phyloP scores from a whole-genome alignment of 2,797 vertebrate genomes.

The Gobio occitaniae region DNA sequence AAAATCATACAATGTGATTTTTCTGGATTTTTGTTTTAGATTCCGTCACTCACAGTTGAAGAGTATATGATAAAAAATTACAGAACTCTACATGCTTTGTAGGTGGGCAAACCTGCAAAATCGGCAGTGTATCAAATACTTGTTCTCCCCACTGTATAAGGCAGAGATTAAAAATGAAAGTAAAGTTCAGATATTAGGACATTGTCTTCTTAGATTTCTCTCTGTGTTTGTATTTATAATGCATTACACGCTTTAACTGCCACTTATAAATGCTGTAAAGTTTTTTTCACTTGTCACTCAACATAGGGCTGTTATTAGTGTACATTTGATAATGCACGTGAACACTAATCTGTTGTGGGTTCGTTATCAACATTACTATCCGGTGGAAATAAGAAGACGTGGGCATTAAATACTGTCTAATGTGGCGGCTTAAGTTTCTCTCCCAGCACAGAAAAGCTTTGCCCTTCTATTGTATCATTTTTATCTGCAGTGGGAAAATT shows the following conservation, averaged over 20 bases:
- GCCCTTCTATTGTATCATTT: not conserved
- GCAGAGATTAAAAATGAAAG: not conserved
- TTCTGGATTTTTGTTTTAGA: too few species aligned
- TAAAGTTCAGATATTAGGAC: not conserved
- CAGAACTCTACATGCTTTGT: too few species aligned
- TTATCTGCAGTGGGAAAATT: not conserved
- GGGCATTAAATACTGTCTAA: not conserved
- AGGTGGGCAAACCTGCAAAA: too few species aligned
- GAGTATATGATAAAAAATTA: too few species aligned
- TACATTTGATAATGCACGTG: slow-evolving; percentile 1
- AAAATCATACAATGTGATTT: too few species aligned
- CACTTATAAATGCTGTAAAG: not conserved
- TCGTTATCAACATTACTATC: not conserved
- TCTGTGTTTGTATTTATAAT: not conserved
- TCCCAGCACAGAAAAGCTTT: not conserved
- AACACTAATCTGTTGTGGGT: not conserved
- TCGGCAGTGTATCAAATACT: too few species aligned
- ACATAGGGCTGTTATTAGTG: not conserved
- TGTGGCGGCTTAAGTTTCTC: not conserved
- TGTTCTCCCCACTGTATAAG: too few species aligned
- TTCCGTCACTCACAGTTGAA: too few species aligned
- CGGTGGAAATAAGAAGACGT: not conserved
- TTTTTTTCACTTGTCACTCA: not conserved
- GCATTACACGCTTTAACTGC: not conserved
- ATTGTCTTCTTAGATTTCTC: not conserved